These are phyloP conservation scores for Mionectes macconnelli DNA, from an alignment of 2,113 vertebrate species.

Conservation along the genomic window DNA sequence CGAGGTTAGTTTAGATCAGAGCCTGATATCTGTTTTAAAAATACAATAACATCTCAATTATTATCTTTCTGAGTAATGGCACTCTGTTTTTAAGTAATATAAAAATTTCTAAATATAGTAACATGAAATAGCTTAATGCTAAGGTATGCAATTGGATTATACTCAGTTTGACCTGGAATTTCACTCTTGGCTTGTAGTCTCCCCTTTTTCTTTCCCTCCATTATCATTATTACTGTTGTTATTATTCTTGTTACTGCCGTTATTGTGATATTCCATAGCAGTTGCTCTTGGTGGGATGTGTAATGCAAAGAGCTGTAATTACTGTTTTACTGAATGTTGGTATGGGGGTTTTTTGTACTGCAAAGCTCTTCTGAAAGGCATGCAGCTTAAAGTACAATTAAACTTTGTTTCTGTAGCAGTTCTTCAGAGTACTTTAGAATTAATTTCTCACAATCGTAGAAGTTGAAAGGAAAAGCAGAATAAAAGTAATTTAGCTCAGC, in stretches of 20 bases:
- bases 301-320: constrained; percentile 8
- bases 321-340: not conserved
- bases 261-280: not conserved
- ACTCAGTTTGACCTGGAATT: not conserved
- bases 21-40: not conserved
- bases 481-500: constrained; percentile 6
- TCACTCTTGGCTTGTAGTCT: not conserved
- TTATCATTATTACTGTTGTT: not conserved
- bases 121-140: not conserved
- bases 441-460: not conserved
- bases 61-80: not conserved
- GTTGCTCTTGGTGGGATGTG: not conserved
- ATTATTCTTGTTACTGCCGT: not conserved
- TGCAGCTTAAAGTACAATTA: not conserved
- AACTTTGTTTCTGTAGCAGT: constrained; percentile 19
- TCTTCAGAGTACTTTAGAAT: not conserved
- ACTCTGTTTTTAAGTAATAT: not conserved
- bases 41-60: not conserved
- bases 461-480: not conserved
- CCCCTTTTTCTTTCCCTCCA: not conserved
- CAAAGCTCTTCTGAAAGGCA: constrained; percentile 2
- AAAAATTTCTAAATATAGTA: not conserved
- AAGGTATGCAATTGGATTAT: not conserved
- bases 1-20: not conserved
- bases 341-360: not conserved